These are phyloP conservation scores for Conus ventricosus DNA, from an alignment of 1,140 invertebrate genomes.

Conservation along the genomic window DNA sequence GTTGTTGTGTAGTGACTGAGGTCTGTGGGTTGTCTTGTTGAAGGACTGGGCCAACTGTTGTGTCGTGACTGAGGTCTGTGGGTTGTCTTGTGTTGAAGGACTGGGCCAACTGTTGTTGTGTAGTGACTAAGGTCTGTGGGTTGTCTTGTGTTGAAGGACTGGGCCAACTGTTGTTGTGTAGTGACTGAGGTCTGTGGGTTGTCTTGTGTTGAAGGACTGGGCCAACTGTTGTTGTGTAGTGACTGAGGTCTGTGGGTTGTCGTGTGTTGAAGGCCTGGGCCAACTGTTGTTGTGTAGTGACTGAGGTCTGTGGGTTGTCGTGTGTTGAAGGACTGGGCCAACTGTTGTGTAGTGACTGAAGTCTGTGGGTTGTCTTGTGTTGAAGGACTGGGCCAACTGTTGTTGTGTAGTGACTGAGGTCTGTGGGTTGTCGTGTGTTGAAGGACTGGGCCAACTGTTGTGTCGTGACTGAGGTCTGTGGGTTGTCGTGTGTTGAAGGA, in stretches of 20 bases:
- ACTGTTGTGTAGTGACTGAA: too few species aligned
- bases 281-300: neutral
- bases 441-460: slow-evolving; percentile 71
- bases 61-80: too few species aligned
- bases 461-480: too few species aligned
- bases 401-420: neutral
- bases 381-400: too few species aligned
- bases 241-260: neutral
- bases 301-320: slow-evolving; percentile 10
- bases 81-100: too few species aligned
- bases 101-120: neutral
- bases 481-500: too few species aligned
- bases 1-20: neutral
- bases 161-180: slow-evolving; percentile 69
- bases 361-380: too few species aligned
- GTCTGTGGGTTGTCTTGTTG: slow-evolving; percentile 32
- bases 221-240: neutral
- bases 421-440: slow-evolving; percentile 40
- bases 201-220: too few species aligned
- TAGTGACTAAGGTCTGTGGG: neutral
- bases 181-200: too few species aligned
- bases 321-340: slow-evolving; percentile 71
- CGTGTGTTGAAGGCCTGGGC: neutral
- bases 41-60: slow-evolving; percentile 71
- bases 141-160: slow-evolving; percentile 64